Evolutionary conservation across 2,113 vertebrate genomes (phyloP), one percentile per base, ranked within the genome.

Genomic region (Nansenia antarctica): DNA sequence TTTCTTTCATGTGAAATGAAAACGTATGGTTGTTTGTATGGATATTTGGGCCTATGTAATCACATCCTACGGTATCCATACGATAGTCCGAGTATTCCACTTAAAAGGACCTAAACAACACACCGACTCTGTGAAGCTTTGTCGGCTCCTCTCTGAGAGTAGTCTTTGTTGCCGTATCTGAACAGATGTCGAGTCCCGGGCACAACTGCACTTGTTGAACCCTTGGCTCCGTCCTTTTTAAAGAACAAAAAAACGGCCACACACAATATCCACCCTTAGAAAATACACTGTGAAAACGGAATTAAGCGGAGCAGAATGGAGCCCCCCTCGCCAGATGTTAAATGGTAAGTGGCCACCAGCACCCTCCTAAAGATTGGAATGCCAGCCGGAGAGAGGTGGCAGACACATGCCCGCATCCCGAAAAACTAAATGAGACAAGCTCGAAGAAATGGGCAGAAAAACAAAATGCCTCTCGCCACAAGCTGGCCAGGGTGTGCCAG

Each of bases 281-380:
- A 71, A 77, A 77, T 65, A 62, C 54, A 6, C 67, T 67, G 49
- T 67, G 69, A 81, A 75, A 74, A 73, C 67, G 1, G 68, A 72
- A 76, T 82, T 34, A 71, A 69, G 61, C 37, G 22, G 49, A 72
- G 65, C n/a, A 67, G 68, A 63, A 78, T 69, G 53, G 34, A 73
- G 74, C 77, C 61, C 59, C 34, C 67, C n/a, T n/a, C 79, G 61
- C 74, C 78, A 82, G 80, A 82, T 87, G 79, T 77, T 76, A 79
- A 70, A 81, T 76, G 78, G 83, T 70, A 84, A 85, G 81, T 71
- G 65, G 80, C 55, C 76, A 78, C 70, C 76, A 55, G 67, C 49
- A 55, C 65, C 72, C 55, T 18, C 53, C 64, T 77, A 74, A 79
- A 49, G 45, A 49, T 49, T 8, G 45, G 45, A 22, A 77, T 34